A percentile compares a stretch with the other conserved stretches of the same genome.
These are phyloP conservation scores for Diorhabda elongata DNA, from an alignment of 1,140 invertebrate genomes.

Conservation along the genomic window DNA sequence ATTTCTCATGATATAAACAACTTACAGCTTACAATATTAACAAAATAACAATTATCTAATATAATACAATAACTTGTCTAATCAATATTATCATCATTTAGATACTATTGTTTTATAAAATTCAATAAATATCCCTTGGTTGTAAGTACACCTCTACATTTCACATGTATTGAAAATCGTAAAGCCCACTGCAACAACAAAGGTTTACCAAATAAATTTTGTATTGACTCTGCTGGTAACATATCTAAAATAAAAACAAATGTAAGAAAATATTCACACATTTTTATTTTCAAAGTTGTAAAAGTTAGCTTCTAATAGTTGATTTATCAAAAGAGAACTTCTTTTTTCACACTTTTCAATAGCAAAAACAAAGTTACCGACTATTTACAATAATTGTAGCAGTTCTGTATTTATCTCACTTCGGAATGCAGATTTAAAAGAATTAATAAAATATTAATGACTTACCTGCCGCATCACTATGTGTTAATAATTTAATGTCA, in stretches of 20 bases:
- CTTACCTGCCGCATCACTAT: conserved; percentile 87
- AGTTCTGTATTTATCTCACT: not conserved
- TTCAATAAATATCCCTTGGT: conserved; percentile 67
- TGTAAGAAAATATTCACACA: conserved; percentile 10
- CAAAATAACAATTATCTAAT: no score
- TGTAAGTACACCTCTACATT: conserved; percentile 82
- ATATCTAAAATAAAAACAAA: conserved; percentile 54
- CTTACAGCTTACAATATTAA: no score
- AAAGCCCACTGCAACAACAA: conserved; percentile 64
- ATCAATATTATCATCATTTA: not conserved
- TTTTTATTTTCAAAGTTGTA: not conserved
- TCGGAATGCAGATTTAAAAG: not conserved
- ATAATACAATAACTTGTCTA: no score
- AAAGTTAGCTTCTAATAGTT: not conserved
- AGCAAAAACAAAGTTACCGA: not conserved
- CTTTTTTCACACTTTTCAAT: no score
- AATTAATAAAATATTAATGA: conserved; percentile 14
- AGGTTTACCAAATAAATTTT: conserved; percentile 51
- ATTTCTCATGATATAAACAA: no score
- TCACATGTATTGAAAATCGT: conserved; percentile 82
- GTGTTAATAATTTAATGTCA: conserved; percentile 89
- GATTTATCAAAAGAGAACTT: not conserved
- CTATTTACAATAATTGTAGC: not conserved
- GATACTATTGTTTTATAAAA: conserved; percentile 1
- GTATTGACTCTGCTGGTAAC: conserved; percentile 51